These are phyloP conservation scores for Gadus macrocephalus DNA, from an alignment of 2,113 vertebrate species.

Conservation along the genomic window DNA sequence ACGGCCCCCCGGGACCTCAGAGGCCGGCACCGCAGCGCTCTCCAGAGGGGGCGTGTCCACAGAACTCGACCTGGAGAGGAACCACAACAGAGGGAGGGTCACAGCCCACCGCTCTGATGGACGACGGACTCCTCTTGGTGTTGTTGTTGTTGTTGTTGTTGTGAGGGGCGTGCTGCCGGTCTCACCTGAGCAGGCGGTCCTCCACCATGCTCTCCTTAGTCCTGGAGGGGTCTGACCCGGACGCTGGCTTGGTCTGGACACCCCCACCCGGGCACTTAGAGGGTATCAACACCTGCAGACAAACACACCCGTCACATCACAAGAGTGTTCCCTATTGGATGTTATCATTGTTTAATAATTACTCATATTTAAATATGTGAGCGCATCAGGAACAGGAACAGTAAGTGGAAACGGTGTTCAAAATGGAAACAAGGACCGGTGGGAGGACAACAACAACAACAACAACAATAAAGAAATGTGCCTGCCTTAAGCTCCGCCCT, in stretches of 20 bases:
- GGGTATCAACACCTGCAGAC: constrained; percentile 55
- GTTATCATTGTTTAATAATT: no score
- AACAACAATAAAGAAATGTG: neutral
- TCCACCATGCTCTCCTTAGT: constrained; percentile 24
- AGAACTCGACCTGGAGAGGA: constrained; percentile 48
- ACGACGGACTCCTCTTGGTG: no score
- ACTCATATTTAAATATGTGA: no score
- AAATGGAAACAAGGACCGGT: no score
- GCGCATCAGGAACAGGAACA: no score
- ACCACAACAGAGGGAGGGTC: neutral
- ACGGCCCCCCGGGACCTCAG: constrained; percentile 17
- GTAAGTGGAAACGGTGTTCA: no score
- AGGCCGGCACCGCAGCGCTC: constrained; percentile 40
- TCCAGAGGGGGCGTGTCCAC: constrained; percentile 51
- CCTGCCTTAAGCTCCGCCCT: constrained; percentile 81
- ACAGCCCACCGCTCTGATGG: no score
- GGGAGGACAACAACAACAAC: no score
- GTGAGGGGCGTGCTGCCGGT: neutral
- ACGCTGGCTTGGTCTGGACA: constrained; percentile 27
- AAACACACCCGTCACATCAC: neutral
- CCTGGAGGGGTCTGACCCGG: constrained; percentile 22
- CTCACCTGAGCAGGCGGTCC: constrained; percentile 46
- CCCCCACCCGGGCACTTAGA: constrained; percentile 45
- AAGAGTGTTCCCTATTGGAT: no score
- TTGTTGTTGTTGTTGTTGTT: no score